Percentiles rank a stretch among this genome's conserved stretches.
phyloP scores from a whole-genome alignment of 2,888 invertebrate genomes.

The Microdon myrmicae region DNA sequence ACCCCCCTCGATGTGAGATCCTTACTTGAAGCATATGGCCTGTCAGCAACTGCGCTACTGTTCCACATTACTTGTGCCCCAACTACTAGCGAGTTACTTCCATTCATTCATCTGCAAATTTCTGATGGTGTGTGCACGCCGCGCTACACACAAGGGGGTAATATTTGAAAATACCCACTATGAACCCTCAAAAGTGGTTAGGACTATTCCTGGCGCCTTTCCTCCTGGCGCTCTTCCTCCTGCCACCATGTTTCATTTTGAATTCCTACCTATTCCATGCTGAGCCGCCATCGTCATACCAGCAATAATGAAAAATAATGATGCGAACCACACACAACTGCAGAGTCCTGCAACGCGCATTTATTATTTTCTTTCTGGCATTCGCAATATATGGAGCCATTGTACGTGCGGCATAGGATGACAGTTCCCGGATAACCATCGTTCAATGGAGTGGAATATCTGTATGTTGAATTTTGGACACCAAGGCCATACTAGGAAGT shows the following conservation, averaged over 20 bases:
- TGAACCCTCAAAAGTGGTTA: conserved; percentile 31
- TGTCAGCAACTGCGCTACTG: conserved; percentile 38
- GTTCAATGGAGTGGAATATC: too few species aligned
- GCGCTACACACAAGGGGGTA: conserved; percentile 12
- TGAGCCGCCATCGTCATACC: conserved; percentile 23
- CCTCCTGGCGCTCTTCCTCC: conserved; percentile 11
- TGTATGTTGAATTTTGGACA: too few species aligned
- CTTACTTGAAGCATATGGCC: conserved; percentile 26
- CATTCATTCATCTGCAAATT: conserved; percentile 50
- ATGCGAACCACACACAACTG: conserved; percentile 4
- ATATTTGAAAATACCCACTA: conserved; percentile 18
- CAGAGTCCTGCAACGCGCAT: too few species aligned
- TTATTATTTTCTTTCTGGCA: too few species aligned
- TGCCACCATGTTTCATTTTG: conserved; percentile 17
- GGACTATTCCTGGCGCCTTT: conserved; percentile 8
- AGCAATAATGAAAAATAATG: conserved; percentile 17
- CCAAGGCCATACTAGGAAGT: too few species aligned
- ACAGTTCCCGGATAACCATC: too few species aligned
- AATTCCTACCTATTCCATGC: too few species aligned
- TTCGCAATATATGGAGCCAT: too few species aligned
- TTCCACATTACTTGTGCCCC: conserved; percentile 47
- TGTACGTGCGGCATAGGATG: too few species aligned
- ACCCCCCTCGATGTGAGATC: conserved; percentile 17
- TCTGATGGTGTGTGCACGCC: conserved; percentile 21
- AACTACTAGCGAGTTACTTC: conserved; percentile 38